Percentiles rank a stretch among this genome's conserved stretches.
Conservation (phyloP, 2,797 vertebrate species). For the Poeciliopsis presidionis region DNA sequence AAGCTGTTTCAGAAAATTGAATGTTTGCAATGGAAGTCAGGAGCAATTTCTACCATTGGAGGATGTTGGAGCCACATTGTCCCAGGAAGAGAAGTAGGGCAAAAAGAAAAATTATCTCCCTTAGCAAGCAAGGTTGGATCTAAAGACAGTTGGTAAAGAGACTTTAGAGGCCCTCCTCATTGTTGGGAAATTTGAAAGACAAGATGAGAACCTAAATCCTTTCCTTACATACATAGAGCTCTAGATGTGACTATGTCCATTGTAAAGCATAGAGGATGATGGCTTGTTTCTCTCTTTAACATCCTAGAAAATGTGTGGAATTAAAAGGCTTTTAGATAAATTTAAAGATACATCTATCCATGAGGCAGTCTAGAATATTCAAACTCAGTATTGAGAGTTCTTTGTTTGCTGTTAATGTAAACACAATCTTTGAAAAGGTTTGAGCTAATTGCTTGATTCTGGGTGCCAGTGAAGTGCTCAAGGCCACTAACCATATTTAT, state of each 20-base stretch:
- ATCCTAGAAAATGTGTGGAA: background rate
- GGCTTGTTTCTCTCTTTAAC: background rate
- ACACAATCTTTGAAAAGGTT: background rate
- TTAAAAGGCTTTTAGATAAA: background rate
- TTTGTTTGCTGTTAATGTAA: background rate
- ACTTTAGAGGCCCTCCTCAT: background rate
- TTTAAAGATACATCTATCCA: background rate
- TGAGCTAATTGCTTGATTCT: conserved; percentile 6
- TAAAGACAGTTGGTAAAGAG: background rate
- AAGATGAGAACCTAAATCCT: background rate
- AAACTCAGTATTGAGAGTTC: background rate
- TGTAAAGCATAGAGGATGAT: background rate
- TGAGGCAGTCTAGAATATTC: background rate
- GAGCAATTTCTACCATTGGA: no score
- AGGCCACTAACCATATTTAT: conserved; percentile 16
- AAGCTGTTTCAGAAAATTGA: no score
- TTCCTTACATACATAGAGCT: background rate
- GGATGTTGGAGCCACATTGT: no score
- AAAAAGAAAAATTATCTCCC: background rate
- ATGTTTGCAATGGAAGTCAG: no score
- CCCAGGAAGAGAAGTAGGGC: background rate
- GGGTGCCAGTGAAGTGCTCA: conserved; percentile 11
- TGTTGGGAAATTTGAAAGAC: background rate
- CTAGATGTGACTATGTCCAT: background rate
- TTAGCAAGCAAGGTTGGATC: background rate